Evolutionary conservation across 2,797 vertebrate genomes (phyloP).

Genomic region (Nannoperca australis): DNA sequence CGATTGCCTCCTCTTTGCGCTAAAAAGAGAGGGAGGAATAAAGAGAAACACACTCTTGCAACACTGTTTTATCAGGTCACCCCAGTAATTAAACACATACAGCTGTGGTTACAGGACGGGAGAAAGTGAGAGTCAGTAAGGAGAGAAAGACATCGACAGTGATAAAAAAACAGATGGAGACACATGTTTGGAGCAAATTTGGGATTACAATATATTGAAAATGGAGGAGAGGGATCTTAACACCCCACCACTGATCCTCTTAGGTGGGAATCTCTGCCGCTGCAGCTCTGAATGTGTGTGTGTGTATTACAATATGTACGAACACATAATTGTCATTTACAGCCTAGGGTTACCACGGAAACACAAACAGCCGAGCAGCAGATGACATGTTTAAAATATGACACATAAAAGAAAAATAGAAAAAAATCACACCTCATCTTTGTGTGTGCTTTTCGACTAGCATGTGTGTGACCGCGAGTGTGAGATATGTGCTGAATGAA

Average conservation of each 20-base stretch:
- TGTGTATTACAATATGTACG: slow-evolving; percentile 37
- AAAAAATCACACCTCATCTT: slow-evolving; percentile 20
- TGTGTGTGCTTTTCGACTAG: slow-evolving; percentile 20
- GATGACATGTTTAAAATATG: slow-evolving; percentile 67
- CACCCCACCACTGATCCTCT: slow-evolving; percentile 56
- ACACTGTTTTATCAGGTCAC: slow-evolving; percentile 43
- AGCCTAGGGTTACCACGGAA: slow-evolving; percentile 67
- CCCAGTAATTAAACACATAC: slow-evolving; percentile 58
- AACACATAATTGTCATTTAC: slow-evolving; percentile 67
- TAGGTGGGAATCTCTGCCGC: slow-evolving; percentile 51
- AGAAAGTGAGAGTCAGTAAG: slow-evolving; percentile 1
- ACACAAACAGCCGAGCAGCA: slow-evolving; percentile 64
- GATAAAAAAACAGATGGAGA: slow-evolving; percentile 51
- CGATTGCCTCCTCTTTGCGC: slow-evolving; percentile 46
- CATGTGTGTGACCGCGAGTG: slow-evolving; percentile 4
- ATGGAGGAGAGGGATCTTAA: slow-evolving; percentile 55
- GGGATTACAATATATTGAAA: slow-evolving; percentile 48
- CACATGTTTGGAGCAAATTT: slow-evolving; percentile 43
- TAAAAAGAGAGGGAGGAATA: slow-evolving; percentile 5
- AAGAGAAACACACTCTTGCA: slow-evolving; percentile 17
- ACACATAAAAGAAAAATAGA: neutral
- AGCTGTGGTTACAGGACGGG: slow-evolving; percentile 36
- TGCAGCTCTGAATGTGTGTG: slow-evolving; percentile 16
- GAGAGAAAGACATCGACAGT: slow-evolving; percentile 8
- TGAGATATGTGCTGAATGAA: slow-evolving; percentile 39